Evolutionary conservation across 2,888 invertebrate species (phyloP).

Genomic region (Apoda limacodes): DNA sequence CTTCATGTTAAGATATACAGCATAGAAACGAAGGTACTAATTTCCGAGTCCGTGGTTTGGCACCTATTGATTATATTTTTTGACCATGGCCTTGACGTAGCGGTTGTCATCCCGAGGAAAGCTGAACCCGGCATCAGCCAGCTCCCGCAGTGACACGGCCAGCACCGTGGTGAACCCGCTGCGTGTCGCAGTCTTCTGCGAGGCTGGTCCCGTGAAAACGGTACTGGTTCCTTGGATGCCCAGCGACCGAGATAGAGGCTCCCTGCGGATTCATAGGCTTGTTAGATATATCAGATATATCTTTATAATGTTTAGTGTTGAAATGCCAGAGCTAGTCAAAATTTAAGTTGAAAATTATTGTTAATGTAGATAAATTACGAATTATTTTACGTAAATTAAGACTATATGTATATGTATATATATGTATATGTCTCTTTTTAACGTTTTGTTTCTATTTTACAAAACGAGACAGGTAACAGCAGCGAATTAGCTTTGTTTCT

Average conservation of each 20-base stretch:
- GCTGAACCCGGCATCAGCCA: constrained; percentile 33
- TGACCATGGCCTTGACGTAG: constrained; percentile 40
- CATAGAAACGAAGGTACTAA: no score
- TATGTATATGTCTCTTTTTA: no score
- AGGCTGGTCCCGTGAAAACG: constrained; percentile 41
- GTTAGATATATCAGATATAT: neutral
- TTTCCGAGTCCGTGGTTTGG: no score
- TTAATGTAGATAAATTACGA: no score
- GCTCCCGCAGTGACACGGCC: constrained; percentile 28
- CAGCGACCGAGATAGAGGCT: constrained; percentile 28
- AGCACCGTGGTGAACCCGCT: constrained; percentile 34
- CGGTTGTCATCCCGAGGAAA: constrained; percentile 34
- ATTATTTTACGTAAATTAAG: no score
- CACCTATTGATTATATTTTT: constrained; percentile 25
- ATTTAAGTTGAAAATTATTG: no score
- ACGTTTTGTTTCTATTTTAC: no score
- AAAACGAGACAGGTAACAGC: no score
- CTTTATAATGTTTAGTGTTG: neutral
- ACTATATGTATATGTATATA: no score
- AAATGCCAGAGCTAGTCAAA: no score
- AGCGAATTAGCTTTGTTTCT: no score
- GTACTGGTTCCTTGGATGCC: constrained; percentile 40
- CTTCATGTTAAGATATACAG: no score
- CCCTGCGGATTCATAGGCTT: constrained; percentile 26
- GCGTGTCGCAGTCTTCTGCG: constrained; percentile 35